Evolutionary conservation across 2,113 vertebrate species (phyloP).

Genomic region (Stigmatopora argus): DNA sequence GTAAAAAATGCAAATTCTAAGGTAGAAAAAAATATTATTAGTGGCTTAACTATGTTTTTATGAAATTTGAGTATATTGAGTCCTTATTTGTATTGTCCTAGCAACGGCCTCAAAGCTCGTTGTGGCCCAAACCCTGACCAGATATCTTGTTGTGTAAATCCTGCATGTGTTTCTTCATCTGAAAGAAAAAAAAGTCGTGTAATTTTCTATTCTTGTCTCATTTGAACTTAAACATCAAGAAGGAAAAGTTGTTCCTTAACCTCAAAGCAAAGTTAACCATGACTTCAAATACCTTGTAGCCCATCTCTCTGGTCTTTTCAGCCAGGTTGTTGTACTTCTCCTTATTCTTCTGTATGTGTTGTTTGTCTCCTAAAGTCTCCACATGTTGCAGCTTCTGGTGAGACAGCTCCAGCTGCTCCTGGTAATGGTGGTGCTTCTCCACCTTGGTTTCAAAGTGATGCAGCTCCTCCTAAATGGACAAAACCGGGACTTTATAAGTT

Average conservation of each 20-base stretch:
- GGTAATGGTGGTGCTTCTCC: slow-evolving; percentile 93
- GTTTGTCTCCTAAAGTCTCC: slow-evolving; percentile 78
- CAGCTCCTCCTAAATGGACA: slow-evolving; percentile 81
- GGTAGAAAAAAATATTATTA: slow-evolving; percentile 23
- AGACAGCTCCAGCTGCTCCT: slow-evolving; percentile 90
- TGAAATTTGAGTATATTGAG: slow-evolving; percentile 17
- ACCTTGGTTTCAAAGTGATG: slow-evolving; percentile 93
- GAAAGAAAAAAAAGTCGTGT: slow-evolving; percentile 23
- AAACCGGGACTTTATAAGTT: not conserved
- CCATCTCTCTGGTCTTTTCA: slow-evolving; percentile 87
- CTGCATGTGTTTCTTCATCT: slow-evolving; percentile 97
- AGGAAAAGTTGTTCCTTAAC: not conserved
- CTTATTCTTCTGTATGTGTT: slow-evolving; percentile 81
- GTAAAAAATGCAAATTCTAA: slow-evolving; percentile 9
- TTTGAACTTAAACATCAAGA: not conserved
- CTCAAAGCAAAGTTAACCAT: not conserved
- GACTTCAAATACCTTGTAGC: slow-evolving; percentile 81
- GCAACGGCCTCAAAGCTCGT: slow-evolving; percentile 78
- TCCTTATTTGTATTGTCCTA: not conserved
- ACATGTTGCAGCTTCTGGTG: slow-evolving; percentile 90
- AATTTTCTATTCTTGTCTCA: not conserved
- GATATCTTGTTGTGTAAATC: slow-evolving; percentile 86
- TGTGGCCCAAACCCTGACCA: slow-evolving; percentile 80
- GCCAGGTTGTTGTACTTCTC: slow-evolving; percentile 82
- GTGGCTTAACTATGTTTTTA: slow-evolving; percentile 1